A percentile compares a stretch with the other conserved stretches of the same genome.
These are phyloP conservation scores for Sphaerophoria rueppellii DNA, from an alignment of 2,888 invertebrate species.

Conservation along the genomic window DNA sequence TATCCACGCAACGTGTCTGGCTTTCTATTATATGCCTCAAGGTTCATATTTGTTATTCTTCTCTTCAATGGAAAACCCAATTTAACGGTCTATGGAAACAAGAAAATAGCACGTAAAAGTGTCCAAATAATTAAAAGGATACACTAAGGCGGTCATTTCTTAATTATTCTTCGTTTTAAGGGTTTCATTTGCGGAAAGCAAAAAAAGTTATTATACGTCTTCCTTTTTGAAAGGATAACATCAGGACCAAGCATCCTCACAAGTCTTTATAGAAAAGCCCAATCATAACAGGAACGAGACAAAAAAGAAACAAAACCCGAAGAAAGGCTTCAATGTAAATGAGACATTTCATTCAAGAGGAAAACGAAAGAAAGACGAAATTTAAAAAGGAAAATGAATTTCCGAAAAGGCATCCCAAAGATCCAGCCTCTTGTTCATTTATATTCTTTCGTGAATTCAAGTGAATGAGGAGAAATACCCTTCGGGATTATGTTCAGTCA, in stretches of 20 bases:
- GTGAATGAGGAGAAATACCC: constrained; percentile 19
- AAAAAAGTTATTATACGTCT: constrained; percentile 37
- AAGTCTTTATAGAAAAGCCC: too few relatives aligned
- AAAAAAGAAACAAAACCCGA: constrained; percentile 12
- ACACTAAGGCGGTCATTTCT: constrained; percentile 67
- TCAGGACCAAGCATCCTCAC: not conserved
- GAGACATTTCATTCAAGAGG: constrained; percentile 28
- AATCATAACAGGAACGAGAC: not conserved
- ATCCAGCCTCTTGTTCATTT: constrained; percentile 40
- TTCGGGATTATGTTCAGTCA: constrained; percentile 7
- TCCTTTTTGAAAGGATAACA: not conserved
- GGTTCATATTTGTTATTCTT: constrained; percentile 42
- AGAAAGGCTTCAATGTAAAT: constrained; percentile 62
- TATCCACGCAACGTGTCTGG: not conserved
- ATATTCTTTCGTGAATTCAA: constrained; percentile 48
- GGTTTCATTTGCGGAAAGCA: constrained; percentile 47
- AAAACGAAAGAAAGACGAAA: not conserved
- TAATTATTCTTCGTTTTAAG: constrained; percentile 63
- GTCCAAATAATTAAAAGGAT: constrained; percentile 67
- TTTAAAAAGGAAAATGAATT: not conserved
- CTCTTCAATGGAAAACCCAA: constrained; percentile 44
- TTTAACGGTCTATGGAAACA: constrained; percentile 52
- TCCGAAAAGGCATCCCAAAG: not conserved
- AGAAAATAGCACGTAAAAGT: constrained; percentile 62
- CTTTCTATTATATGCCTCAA: constrained; percentile 40